Base-by-base conservation (phyloP, 1,140 invertebrate species). In the Zaprionus africanus region DNA sequence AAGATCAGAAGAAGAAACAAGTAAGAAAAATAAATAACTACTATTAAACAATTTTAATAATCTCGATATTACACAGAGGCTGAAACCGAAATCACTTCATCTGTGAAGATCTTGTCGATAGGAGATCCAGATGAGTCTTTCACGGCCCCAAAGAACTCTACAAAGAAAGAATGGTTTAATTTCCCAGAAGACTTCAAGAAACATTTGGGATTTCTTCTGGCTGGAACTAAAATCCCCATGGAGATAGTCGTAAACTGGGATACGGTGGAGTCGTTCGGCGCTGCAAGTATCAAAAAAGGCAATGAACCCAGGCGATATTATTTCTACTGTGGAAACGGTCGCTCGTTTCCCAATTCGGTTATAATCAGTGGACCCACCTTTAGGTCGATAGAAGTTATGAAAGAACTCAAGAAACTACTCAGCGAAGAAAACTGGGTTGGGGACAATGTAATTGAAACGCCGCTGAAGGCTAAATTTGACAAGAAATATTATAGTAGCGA, bases 381-480 rank as follows among this genome's bases (percentile, higher is more conserved):
- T 2, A 56, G 9, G 26, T 49, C 49, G 1, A 15, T n/a, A 1
- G 28, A 34, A 26, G 28, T 26, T 19, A 36, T 74, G 43, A 26
- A 46, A 5, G 6, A 31, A 12, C 28, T 68, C 0, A 28, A 13
- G 43, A 56, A 56, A 56, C 49, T 24, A 11, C 17, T 74, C 1
- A 68, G 24, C 4, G 28, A 38, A 0, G 71, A 74, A 24, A 74
- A 74, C 12, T 68, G 64, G 71, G 19, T 57, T 28, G 43, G 36
- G 0, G 28, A 61, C 0, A 57, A 61, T 53, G 51, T 43, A 5
- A 67, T 67, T 4, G 36, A 67, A n/a, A 54, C 49, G 4, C 46
- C 57, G 4, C 12, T 73, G 0, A 67, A 13, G 53, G 41, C 46
- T 17, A 53, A 60, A 24, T 0, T 31, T 5, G 4, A 12, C 5